Evolutionary conservation across 2,113 vertebrate species (phyloP).

Genomic region (Esox niger): DNA sequence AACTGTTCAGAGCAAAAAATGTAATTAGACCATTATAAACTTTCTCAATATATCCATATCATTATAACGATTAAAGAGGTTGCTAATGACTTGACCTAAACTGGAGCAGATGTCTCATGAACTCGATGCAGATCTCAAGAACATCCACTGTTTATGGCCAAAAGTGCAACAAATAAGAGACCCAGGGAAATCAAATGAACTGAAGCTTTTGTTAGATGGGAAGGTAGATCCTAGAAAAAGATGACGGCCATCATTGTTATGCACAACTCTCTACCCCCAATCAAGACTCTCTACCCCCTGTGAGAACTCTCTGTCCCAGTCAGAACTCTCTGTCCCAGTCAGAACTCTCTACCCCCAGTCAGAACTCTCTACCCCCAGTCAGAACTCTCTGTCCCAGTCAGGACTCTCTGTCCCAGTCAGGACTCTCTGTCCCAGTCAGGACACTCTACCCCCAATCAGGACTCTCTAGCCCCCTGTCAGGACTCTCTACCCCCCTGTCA

Average conservation of each 20-base stretch:
- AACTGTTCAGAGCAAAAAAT: not conserved
- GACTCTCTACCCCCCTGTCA: too few species aligned
- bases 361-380: constrained; percentile 72
- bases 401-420: too few species aligned
- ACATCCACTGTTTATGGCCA: too few species aligned
- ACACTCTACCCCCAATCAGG: constrained; percentile 71
- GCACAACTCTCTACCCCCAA: constrained; percentile 61
- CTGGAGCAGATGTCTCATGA: not conserved
- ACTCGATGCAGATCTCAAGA: too few species aligned
- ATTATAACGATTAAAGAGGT: not conserved
- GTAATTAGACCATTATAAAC: not conserved
- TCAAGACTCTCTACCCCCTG: too few species aligned
- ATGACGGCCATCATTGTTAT: too few species aligned
- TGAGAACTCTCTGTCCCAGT: too few species aligned
- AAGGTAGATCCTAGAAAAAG: too few species aligned
- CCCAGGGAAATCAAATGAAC: too few species aligned
- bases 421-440: too few species aligned
- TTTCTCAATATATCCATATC: not conserved
- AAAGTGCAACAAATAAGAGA: too few species aligned
- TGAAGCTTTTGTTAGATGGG: too few species aligned
- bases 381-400: constrained; percentile 45
- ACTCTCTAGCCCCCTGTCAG: constrained; percentile 67
- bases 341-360: constrained; percentile 65
- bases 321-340: not conserved
- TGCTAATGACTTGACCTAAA: not conserved